Percentiles rank a stretch among this genome's conserved stretches.
phyloP scores from a whole-genome alignment of 2,113 vertebrate species.

The Engraulis encrasicolus region DNA sequence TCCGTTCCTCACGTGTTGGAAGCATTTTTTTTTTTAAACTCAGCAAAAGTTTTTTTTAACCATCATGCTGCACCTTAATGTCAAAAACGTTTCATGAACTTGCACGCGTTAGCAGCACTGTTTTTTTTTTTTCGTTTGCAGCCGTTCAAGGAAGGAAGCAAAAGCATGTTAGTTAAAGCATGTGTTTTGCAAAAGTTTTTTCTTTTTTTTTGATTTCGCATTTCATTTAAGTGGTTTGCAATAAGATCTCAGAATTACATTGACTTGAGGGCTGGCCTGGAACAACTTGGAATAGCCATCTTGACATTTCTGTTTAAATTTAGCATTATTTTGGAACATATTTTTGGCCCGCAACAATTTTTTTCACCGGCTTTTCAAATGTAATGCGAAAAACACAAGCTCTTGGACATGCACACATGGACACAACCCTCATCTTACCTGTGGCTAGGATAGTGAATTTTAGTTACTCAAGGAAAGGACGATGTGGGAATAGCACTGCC shows the following conservation, averaged over 20 bases:
- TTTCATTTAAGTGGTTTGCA: constrained; percentile 65
- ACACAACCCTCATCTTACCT: no score
- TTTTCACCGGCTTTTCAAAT: constrained; percentile 47
- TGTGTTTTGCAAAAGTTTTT: constrained; percentile 54
- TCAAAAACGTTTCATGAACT: no score
- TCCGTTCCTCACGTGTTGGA: constrained; percentile 56
- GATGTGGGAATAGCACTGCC: no score
- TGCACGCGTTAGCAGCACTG: no score
- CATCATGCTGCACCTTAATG: neutral
- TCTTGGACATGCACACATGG: no score
- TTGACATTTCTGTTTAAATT: constrained; percentile 60
- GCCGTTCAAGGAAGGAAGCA: constrained; percentile 34
- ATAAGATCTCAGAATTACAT: constrained; percentile 63
- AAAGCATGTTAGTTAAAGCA: constrained; percentile 46
- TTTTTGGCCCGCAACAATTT: no score
- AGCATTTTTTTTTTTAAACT: constrained; percentile 35
- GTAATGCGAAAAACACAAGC: constrained; percentile 51
- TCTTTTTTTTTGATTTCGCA: no score
- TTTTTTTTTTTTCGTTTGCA: no score
- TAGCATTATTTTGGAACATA: constrained; percentile 53
- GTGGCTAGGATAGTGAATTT: no score
- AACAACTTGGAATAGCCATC: constrained; percentile 69
- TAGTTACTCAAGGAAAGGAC: no score
- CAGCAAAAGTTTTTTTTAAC: constrained; percentile 5
- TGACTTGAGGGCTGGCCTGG: constrained; percentile 60